Evolutionary conservation across 2,888 invertebrate species (phyloP), one percentile per base, ranked within the genome.

Genomic region (Watsonalla binaria): DNA sequence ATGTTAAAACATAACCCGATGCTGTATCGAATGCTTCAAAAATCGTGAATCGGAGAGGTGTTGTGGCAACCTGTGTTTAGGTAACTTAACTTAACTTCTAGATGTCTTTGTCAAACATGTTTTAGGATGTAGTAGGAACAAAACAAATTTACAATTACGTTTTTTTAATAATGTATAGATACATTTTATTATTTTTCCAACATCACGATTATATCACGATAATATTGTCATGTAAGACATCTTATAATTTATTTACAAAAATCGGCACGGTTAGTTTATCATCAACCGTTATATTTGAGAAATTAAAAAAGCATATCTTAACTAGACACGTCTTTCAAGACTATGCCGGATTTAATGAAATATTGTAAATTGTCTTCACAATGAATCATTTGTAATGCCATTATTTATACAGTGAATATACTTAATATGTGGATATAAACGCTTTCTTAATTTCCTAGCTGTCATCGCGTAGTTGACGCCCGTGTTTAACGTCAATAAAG

Each of bases 401-500:
- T 70, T 70, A 70, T 72, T 70, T 68, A 66, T 66, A 68, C 63
- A 70, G 61, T 72, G 65, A 74, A 72, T 60, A 58, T 63, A 62
- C 58, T 61, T 64, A 24, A 24, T 24, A 66, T 59, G 58, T 69
- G 68, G 60, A 66, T 66, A 14, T 47, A 55, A 51, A 51, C 49
- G 47, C 47, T 35, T 14, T 50, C 45, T 47, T 47, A n/a, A n/a
- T 49, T 42, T 37, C 8, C 9, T 39, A 13, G 15, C 14, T 8
- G 34, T 37, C n/a, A 46, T 46, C 42, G 11, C 42, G 2, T 42
- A 11, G 11, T 42, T 42, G 11, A n/a, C 46, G 6, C 15, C 34
- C 33, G 6, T 42, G n/a, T 37, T 6, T 46, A 6, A 33, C 33
- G 39, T 75, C 63, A 86, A 68, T 87, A 86, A 56, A 90, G 73